Base-by-base conservation (phyloP, 1,140 invertebrate species). In the Matsumurasca onukii region DNA sequence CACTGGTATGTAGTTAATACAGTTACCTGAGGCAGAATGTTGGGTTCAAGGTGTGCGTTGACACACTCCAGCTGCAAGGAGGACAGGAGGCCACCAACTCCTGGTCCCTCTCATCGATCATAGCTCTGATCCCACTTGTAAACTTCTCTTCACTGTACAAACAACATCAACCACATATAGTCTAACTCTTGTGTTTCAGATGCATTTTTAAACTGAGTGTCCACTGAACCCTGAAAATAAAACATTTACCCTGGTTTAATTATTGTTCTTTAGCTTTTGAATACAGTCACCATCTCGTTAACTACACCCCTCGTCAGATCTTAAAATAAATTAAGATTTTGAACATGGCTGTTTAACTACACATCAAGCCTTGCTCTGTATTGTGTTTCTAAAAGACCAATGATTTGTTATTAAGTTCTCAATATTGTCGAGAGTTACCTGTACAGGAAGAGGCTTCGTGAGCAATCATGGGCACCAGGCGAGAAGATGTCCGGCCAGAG, bases 401-500 rank as follows among this genome's bases (percentile, higher is more conserved):
- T n/a, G n/a, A n/a, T n/a, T n/a, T n/a, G n/a, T n/a, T n/a, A n/a
- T n/a, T n/a, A n/a, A n/a, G n/a, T n/a, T n/a, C n/a, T n/a, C n/a
- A n/a, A n/a, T n/a, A n/a, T 9, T 39, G 34, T 9, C 34, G 17
- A 17, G 5, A 59, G 31, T 48, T 1, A 86, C 85, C 85, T 97
- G 79, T 98, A 98, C 68, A 98, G 76, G 1, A 94, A 93, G 0
- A 92, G 90, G 80, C 90, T 80, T 98, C 94, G 75, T 99, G 95
- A 1, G 96, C 95, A 76, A 94, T 92, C 87, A 98, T 95, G 0
- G 97, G 97, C 1, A 99, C 92, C 31, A 99, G 81, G 63, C 92
- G 86, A 0, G 81, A 99, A 99, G 72, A 99, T 92, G 81, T 99
- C 97, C 12, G 87, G 85, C 87, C 0, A 95, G 95, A n/a, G 91